A percentile compares a stretch with the other conserved stretches of the same genome.
phyloP scores from a whole-genome alignment of 2,113 vertebrate genomes.

The Vulpes vulpes region DNA sequence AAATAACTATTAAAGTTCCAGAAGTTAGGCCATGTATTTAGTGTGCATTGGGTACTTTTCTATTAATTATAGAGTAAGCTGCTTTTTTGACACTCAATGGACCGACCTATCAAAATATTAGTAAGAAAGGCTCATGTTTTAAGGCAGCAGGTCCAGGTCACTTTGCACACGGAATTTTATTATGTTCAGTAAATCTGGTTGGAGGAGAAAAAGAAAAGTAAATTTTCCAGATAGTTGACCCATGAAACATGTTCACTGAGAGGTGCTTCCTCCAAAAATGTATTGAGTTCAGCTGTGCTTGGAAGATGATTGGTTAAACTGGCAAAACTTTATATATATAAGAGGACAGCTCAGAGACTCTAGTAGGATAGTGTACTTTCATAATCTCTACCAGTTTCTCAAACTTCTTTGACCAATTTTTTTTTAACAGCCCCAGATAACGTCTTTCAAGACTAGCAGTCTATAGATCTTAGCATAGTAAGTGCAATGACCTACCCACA shows the following conservation, averaged over 20 bases:
- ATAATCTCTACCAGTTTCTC: background rate
- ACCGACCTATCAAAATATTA: background rate
- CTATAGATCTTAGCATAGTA: background rate
- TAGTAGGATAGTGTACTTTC: background rate
- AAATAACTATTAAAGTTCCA: background rate
- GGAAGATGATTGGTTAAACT: background rate
- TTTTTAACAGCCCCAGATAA: background rate
- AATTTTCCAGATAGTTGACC: background rate
- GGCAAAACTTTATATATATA: background rate
- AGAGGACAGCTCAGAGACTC: background rate
- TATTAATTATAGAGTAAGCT: background rate
- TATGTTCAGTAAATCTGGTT: background rate
- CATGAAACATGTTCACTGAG: background rate
- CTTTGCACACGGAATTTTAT: background rate
- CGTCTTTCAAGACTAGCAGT: background rate
- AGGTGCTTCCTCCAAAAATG: background rate
- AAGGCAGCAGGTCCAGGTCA: background rate
- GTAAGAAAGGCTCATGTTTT: background rate
- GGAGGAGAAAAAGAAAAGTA: background rate
- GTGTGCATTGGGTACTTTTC: background rate
- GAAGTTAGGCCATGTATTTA: background rate
- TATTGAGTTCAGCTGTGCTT: background rate
- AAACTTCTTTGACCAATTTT: background rate
- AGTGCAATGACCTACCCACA: fast-evolving
- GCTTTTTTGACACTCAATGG: background rate